Evolutionary conservation across 2,888 invertebrate genomes (phyloP).

Genomic region (Steinernema hermaphroditum): DNA sequence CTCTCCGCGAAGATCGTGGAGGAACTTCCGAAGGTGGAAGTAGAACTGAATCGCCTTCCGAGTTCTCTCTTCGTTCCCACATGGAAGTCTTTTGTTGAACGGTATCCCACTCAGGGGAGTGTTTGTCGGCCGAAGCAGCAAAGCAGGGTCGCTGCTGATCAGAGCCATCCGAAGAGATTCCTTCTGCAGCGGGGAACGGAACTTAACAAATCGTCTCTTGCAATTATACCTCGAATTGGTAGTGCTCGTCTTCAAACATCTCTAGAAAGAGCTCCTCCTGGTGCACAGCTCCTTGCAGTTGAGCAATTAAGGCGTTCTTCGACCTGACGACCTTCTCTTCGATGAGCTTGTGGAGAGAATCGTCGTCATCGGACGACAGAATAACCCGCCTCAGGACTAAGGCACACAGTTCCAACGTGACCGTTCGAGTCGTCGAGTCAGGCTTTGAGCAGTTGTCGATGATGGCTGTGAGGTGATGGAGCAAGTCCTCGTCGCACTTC

Average conservation of each 20-base stretch:
- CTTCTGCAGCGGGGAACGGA: too few species aligned
- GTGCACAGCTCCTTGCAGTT: slow-evolving; percentile 67
- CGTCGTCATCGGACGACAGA: slow-evolving; percentile 68
- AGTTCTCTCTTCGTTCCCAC: slow-evolving; percentile 81
- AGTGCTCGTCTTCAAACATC: slow-evolving; percentile 97
- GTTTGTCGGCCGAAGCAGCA: slow-evolving; percentile 89
- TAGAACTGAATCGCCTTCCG: slow-evolving; percentile 78
- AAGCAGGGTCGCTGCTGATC: slow-evolving; percentile 92
- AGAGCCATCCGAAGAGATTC: slow-evolving; percentile 73
- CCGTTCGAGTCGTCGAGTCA: slow-evolving; percentile 85
- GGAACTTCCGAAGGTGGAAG: slow-evolving; percentile 80
- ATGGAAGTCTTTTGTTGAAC: slow-evolving; percentile 88
- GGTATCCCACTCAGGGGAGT: slow-evolving; percentile 94
- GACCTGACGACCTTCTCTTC: slow-evolving; percentile 65
- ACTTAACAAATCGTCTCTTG: too few species aligned
- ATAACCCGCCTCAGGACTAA: slow-evolving; percentile 78
- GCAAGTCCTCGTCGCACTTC: slow-evolving; percentile 42
- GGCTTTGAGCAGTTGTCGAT: slow-evolving; percentile 37
- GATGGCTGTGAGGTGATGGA: slow-evolving; percentile 40
- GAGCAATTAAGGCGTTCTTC: slow-evolving; percentile 71
- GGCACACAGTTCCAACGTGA: slow-evolving; percentile 86
- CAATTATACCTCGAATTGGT: slow-evolving; percentile 78
- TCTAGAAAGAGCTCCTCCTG: slow-evolving; percentile 96
- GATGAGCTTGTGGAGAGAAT: slow-evolving; percentile 68
- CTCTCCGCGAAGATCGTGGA: slow-evolving; percentile 80